These are phyloP conservation scores for Turnix velox DNA, from an alignment of 2,113 vertebrate genomes.

Conservation along the genomic window DNA sequence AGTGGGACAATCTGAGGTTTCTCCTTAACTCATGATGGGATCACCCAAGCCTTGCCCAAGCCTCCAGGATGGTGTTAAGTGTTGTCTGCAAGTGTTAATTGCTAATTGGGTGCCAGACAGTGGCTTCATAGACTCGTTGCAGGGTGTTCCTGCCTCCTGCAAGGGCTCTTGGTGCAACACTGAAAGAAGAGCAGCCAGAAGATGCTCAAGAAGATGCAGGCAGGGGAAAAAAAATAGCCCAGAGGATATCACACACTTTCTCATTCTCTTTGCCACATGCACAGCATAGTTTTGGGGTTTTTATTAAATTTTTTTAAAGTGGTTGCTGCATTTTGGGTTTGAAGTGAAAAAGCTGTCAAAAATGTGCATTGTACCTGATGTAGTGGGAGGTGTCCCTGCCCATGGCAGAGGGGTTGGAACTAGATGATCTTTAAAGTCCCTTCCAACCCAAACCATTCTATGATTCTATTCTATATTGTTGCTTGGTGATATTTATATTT, in stretches of 20 bases:
- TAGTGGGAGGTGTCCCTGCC: too few species aligned
- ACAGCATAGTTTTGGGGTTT: too few species aligned
- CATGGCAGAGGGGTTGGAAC: too few species aligned
- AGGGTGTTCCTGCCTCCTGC: background rate
- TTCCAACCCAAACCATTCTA: too few species aligned
- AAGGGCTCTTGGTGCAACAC: fast-evolving
- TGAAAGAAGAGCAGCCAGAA: background rate
- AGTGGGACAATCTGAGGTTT: background rate
- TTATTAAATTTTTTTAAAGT: too few species aligned
- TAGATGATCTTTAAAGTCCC: too few species aligned
- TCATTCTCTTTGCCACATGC: fast-evolving
- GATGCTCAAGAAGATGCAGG: background rate
- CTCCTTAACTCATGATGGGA: background rate
- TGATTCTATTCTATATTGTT: too few species aligned
- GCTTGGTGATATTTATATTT: background rate
- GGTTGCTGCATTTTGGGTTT: background rate
- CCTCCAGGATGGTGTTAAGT: fast-evolving
- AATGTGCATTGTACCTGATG: too few species aligned
- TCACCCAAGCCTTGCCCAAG: fast-evolving
- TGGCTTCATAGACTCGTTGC: background rate
- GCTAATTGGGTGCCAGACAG: background rate
- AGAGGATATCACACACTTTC: background rate
- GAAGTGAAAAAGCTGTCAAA: background rate
- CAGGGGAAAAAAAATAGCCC: fast-evolving
- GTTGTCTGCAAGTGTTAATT: fast-evolving